phyloP scores from a whole-genome alignment of 2,888 invertebrate genomes.

The Entomobrya multifasciata region DNA sequence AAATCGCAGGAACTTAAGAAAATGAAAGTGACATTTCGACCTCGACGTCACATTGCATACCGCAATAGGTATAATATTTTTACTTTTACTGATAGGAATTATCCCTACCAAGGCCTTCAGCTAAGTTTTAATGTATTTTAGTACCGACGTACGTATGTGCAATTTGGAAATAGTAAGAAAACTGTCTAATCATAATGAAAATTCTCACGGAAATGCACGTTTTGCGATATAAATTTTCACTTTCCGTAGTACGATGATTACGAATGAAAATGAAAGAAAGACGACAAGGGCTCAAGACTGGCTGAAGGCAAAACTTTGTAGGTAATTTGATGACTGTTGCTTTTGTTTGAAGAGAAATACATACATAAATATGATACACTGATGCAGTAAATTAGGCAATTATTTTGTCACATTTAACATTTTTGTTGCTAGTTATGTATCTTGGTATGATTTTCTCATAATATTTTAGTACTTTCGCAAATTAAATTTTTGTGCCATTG shows the following conservation, averaged over 20 bases:
- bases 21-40: constrained; percentile 69
- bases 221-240: constrained; percentile 67
- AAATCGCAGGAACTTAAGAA: not conserved
- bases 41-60: not conserved
- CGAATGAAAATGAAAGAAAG: constrained; percentile 14
- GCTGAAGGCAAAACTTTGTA: not conserved
- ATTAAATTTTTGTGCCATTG: not conserved
- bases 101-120: too few species aligned
- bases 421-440: constrained; percentile 15
- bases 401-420: constrained; percentile 28
- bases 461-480: not conserved
- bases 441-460: constrained; percentile 1
- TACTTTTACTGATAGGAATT: too few species aligned
- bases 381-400: constrained; percentile 66
- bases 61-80: too few species aligned
- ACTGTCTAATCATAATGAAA: constrained; percentile 37
- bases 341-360: constrained; percentile 41
- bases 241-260: constrained; percentile 59
- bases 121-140: too few species aligned
- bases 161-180: not conserved
- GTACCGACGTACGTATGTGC: too few species aligned
- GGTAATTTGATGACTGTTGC: not conserved
- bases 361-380: not conserved
- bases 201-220: constrained; percentile 69
- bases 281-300: not conserved